Evolutionary conservation across 2,113 vertebrate species (phyloP), one percentile per base, ranked within the genome.

Genomic region (Aegithalos caudatus): DNA sequence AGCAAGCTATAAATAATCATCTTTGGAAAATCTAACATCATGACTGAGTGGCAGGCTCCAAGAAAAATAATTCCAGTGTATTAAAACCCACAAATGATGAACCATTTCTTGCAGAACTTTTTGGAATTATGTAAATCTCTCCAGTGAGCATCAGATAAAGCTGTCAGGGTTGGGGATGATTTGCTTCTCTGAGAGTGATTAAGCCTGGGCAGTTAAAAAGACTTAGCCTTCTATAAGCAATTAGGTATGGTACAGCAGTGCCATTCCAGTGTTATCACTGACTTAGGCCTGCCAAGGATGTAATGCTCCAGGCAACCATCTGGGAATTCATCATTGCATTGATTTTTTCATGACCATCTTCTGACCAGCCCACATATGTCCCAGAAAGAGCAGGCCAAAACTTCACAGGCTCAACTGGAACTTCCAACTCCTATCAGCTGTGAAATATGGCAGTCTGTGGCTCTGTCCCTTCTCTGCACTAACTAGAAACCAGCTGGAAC

Each of bases 1-100:
- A 84, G 48, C 45, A 87, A 89, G 60, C 25, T 85, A 94, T 58
- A 95, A 95, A 91, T 94, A 94, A 77, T 64, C n/a, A 71, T 81
- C 42, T 69, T 66, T 47, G 38, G 45, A 38, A 88, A 93, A 88
- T 76, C 47, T 80, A 95, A 73, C 54, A 90, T 78, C 69, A 57
- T 57, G 69, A 66, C 66, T 53, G 48, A 38, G 47, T 58, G 44
- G 47, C 23, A 89, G 51, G 45, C 73, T 87, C 57, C 29, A 54
- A 29, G 56, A 76, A 67, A 69, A 48, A 1, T 54, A 13, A 58
- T 73, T 84, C 37, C 47, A 81, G n/a, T 33, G 23, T 64, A 72
- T 94, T 85, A 83, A 94, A 81, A 83, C 73, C 45, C 28, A 48
- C 17, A 96, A 80, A 78, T n/a, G 33, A 22, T 0, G 8, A 80